Base-by-base conservation (phyloP, 2,888 invertebrate species). In the Allygus modestus region DNA sequence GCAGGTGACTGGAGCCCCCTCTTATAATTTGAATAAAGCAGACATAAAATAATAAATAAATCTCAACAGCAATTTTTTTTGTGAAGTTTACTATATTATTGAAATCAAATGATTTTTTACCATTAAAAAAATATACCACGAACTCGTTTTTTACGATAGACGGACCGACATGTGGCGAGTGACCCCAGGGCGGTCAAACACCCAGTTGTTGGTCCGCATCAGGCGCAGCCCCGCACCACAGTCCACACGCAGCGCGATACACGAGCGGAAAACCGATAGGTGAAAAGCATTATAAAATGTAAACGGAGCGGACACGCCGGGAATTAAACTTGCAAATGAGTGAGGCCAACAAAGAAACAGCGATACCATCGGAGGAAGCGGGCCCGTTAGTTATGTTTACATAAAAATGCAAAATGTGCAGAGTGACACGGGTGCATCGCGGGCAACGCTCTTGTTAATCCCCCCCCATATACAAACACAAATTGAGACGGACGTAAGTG, bases 271-370 rank as follows among this genome's bases (percentile, higher is more conserved):
- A 73, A 73, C 73, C 41, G 73, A 77, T 77, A 77, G 77, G 51
- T 31, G 26, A 33, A 73, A 73, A 77, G 41, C 77, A 51, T 77
- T 77, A 77, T 77, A 51, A 73, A 77, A 23, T 77, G 51, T 51
- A 51, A 77, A 28, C 41, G 73, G 41, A 43, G 73, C 41, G 73
- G 12, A 73, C 41, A 77, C 12, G 26, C 41, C 17, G 26, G 73
- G 73, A 37, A 51, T 77, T 77, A 77, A 43, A 77, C 77, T 77
- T 77, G 77, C 77, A 77, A 77, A 77, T 51, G 77, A 77, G 77
- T 28, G 9, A 4, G 12, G 65, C 31, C 65, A 65, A 65, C 65
- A 65, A 65, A 65, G 65, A 65, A 28, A 51, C 23, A 17, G 41
- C 5, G 73, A 73, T 73, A 73, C 23, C 20, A 73, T 73, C 73